These are phyloP conservation scores for Amblyjoppa fuscipennis DNA, from an alignment of 2,888 invertebrate genomes.

Conservation along the genomic window DNA sequence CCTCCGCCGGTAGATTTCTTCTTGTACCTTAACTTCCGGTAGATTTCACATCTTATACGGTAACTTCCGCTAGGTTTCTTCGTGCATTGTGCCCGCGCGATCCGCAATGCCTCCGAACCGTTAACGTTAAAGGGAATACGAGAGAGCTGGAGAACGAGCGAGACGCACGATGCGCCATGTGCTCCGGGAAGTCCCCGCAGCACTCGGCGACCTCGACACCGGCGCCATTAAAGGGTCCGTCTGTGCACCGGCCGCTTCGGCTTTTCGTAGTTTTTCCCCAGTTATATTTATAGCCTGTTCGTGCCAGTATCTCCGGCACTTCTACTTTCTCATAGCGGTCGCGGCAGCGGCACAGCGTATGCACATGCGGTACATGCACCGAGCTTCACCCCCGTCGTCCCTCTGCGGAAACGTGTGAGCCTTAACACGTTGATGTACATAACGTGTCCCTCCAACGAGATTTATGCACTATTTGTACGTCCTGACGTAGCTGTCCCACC, in stretches of 20 bases:
- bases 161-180: constrained; percentile 72
- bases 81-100: neutral
- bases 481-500: neutral
- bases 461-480: constrained; percentile 54
- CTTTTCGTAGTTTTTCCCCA: constrained; percentile 73
- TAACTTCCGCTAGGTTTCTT: too few species aligned
- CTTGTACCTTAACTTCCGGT: neutral
- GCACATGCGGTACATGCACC: constrained; percentile 32
- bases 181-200: constrained; percentile 66
- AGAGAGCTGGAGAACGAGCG: neutral
- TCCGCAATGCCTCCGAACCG: neutral
- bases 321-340: constrained; percentile 42
- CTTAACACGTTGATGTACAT: constrained; percentile 53
- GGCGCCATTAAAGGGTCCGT: constrained; percentile 72
- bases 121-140: neutral
- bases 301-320: constrained; percentile 69
- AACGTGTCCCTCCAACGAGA: constrained; percentile 48
- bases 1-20: neutral
- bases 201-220: constrained; percentile 57
- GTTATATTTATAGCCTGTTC: constrained; percentile 70
- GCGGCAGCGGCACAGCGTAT: constrained; percentile 35
- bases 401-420: constrained; percentile 32
- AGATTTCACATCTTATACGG: too few species aligned
- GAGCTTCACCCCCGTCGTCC: constrained; percentile 24
- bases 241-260: constrained; percentile 71